Evolutionary conservation across 2,113 vertebrate genomes (phyloP).

Genomic region (Paradoxurus hermaphroditus): DNA sequence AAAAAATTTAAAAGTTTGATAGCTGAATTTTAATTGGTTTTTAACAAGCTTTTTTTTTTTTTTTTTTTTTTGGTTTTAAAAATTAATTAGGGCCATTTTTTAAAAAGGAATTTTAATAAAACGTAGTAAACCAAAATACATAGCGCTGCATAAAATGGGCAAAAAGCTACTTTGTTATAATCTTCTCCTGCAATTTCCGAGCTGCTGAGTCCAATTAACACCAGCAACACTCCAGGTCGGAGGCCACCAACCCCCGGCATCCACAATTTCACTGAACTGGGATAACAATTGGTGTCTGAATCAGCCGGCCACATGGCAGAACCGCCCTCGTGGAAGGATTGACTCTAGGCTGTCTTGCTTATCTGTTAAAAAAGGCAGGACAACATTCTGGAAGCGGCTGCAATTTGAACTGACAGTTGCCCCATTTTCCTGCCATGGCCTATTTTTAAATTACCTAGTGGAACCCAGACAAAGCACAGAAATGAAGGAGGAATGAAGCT

Average conservation of each 20-base stretch:
- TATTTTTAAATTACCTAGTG: conserved; percentile 55
- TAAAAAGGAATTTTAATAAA: conserved; percentile 41
- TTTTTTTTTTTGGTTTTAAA: conserved; percentile 5
- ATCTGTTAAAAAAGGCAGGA: conserved; percentile 9
- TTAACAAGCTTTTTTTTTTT: neutral
- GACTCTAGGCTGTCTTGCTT: neutral
- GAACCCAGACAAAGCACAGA: neutral
- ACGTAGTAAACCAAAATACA: neutral
- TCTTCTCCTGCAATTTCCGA: conserved; percentile 19
- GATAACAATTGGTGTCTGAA: neutral
- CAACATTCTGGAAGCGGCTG: neutral
- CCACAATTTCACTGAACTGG: neutral
- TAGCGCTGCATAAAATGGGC: neutral
- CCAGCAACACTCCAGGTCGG: neutral
- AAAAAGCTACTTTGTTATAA: conserved; percentile 12
- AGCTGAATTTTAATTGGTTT: conserved; percentile 51
- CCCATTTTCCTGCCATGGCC: conserved; percentile 47
- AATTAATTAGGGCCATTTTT: conserved; percentile 37
- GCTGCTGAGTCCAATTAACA: conserved; percentile 24
- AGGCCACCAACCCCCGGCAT: neutral
- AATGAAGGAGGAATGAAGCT: neutral
- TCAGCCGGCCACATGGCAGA: neutral
- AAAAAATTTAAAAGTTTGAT: neutral
- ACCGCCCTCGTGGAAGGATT: neutral
- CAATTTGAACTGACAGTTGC: conserved; percentile 34